phyloP scores from a whole-genome alignment of 2,888 invertebrate species.

The Onchidella celtica region DNA sequence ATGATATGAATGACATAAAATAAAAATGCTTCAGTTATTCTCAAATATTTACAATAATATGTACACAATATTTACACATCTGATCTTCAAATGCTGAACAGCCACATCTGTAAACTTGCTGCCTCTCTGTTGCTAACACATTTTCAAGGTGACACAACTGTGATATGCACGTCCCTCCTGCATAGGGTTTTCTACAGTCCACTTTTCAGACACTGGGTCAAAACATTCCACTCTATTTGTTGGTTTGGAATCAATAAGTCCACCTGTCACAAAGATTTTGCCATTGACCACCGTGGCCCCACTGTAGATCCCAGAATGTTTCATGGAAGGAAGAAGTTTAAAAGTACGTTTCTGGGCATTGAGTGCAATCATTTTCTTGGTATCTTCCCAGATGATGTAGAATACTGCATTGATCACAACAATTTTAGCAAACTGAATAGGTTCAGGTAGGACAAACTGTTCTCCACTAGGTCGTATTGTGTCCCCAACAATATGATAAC shows the following conservation, averaged over 20 bases:
- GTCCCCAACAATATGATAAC: constrained; percentile 70
- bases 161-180: constrained; percentile 72
- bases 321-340: constrained; percentile 71
- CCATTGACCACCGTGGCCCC: constrained; percentile 74
- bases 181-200: constrained; percentile 73
- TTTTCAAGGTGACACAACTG: constrained; percentile 76
- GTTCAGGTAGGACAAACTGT: constrained; percentile 77
- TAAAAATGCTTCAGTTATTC: too few relatives aligned
- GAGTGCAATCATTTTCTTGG: constrained; percentile 75
- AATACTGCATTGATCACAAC: constrained; percentile 75
- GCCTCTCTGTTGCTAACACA: too few relatives aligned
- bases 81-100: too few relatives aligned
- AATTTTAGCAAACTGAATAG: constrained; percentile 75
- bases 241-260: constrained; percentile 70
- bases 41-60: too few relatives aligned
- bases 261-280: constrained; percentile 77
- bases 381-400: constrained; percentile 79
- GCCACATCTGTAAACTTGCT: too few relatives aligned
- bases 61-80: too few relatives aligned
- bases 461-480: constrained; percentile 72
- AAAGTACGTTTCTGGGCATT: constrained; percentile 77
- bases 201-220: constrained; percentile 72
- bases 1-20: too few relatives aligned
- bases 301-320: constrained; percentile 70
- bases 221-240: constrained; percentile 75